These are phyloP conservation scores for Mus spicilegus DNA, from an alignment of 2,113 vertebrate genomes.

Conservation along the genomic window DNA sequence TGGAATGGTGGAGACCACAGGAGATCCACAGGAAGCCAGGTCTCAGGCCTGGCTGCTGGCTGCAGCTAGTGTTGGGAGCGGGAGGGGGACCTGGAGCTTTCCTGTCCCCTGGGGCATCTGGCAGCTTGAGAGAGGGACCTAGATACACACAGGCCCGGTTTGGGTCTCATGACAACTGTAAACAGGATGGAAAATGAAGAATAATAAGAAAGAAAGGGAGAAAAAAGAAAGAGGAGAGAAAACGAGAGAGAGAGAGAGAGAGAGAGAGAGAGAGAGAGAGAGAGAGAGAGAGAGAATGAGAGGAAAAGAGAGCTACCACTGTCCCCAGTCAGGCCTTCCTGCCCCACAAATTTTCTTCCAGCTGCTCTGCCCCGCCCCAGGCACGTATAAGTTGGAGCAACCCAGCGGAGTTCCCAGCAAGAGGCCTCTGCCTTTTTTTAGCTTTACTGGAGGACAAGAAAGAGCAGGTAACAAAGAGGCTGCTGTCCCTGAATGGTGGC, in stretches of 20 bases:
- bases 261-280: too few relatives aligned
- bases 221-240: background rate
- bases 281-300: background rate
- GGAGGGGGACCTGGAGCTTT: background rate
- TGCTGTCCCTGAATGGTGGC: fast-evolving
- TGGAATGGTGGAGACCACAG: background rate
- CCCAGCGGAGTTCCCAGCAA: background rate
- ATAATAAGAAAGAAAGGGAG: background rate
- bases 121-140: background rate
- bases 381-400: background rate
- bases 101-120: background rate
- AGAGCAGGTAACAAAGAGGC: background rate
- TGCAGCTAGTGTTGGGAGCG: background rate
- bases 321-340: background rate
- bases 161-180: background rate
- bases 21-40: background rate
- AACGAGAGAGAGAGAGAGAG: background rate
- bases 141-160: background rate
- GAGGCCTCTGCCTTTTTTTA: background rate
- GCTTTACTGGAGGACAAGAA: background rate
- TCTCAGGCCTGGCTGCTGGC: too few relatives aligned
- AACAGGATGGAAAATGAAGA: background rate
- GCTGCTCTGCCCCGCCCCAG: background rate
- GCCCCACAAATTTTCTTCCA: background rate
- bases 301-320: background rate